Evolutionary conservation across 2,888 invertebrate genomes (phyloP), one percentile per base, ranked within the genome.

Genomic region (Spodoptera exigua): DNA sequence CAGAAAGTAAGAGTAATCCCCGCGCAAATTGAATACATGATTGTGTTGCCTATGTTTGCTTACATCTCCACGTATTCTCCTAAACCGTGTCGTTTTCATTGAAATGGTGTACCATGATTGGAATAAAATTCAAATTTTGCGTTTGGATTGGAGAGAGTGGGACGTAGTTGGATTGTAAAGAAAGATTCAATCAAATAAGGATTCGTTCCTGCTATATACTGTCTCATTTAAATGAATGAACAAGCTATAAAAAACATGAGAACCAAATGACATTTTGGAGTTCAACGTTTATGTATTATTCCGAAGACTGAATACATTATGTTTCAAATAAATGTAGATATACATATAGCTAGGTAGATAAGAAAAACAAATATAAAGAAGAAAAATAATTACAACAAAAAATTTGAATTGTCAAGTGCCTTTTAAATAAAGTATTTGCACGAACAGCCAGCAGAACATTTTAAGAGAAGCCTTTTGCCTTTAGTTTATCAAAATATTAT

Each of bases 11-110:
- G 80, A 84, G 88, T 89, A 89, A 90, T 89, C 89, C 87, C 69
- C 76, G 80, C 80, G 85, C 88, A 89, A 90, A 90, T 90, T 88
- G 91, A 89, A 91, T 90, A 90, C 90, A 86, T 84, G 88, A 89
- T 89, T 89, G 83, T 82, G 83, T 85, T 84, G 81, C 83, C 85
- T 87, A 80, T 82, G 82, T 84, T 86, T 85, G 85, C 87, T 89
- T 86, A 84, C 82, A 83, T 86, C 83, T 83, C 78, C 81, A 84
- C 80, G 80, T 79, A 78, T 84, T 85, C 83, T 80, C 85, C 84
- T 83, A 85, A 89, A 88, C 83, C 87, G 82, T 84, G 82, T 85
- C 87, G 83, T 85, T 89, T 89, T 85, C 86, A 89, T 83, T 86
- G 83, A 85, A 86, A 88, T 87, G 60, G 63, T 51, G 36, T 72